A percentile compares a stretch with the other conserved stretches of the same genome.
Evolutionary conservation across 2,113 vertebrate species (phyloP).

Genomic region (Centropus unirufus): DNA sequence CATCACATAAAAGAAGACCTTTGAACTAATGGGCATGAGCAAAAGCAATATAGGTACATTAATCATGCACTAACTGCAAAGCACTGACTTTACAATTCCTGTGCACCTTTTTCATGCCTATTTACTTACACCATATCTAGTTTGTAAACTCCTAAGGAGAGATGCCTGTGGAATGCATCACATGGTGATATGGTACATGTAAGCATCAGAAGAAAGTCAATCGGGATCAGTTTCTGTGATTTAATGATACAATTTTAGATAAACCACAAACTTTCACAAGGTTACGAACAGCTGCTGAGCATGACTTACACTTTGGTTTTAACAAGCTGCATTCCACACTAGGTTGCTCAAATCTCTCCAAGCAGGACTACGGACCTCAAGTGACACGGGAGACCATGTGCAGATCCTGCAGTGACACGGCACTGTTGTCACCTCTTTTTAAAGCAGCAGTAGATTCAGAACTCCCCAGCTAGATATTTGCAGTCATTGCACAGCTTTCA

Average conservation of each 20-base stretch:
- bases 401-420: not conserved
- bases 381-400: not conserved
- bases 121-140: not conserved
- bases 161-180: not conserved
- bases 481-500: slow-evolving; percentile 2
- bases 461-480: not conserved
- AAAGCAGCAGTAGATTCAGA: not conserved
- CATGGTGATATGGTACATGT: not conserved
- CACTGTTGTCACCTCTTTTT: not conserved
- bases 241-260: not conserved
- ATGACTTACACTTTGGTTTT: not conserved
- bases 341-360: not conserved
- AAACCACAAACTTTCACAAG: not conserved
- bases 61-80: not conserved
- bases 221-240: not conserved
- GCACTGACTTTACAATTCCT: not conserved
- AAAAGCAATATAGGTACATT: not conserved
- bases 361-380: not conserved
- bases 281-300: not conserved
- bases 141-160: not conserved
- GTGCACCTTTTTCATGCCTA: not conserved
- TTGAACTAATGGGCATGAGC: not conserved
- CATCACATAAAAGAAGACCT: not conserved
- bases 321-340: not conserved
- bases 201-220: not conserved